Evolutionary conservation across 2,888 invertebrate species (phyloP).

Genomic region (Embidobia sp.): DNA sequence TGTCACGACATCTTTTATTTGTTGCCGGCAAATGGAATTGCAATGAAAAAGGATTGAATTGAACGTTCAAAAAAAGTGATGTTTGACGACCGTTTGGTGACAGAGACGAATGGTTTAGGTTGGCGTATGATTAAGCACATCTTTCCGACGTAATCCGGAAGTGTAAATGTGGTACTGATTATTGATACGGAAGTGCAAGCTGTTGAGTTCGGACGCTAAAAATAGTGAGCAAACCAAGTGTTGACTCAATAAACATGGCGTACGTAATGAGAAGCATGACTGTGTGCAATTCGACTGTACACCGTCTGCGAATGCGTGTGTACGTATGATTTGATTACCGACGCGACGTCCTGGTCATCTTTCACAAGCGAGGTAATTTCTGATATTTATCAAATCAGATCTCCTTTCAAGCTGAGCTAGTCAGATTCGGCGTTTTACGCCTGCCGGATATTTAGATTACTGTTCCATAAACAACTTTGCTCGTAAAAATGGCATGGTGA

Average conservation of each 20-base stretch:
- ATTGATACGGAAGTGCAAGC: slow-evolving; percentile 54
- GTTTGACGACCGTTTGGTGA: neutral
- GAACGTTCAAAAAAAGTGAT: too few relatives aligned
- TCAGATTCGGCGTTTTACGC: too few relatives aligned
- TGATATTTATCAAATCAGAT: slow-evolving; percentile 33
- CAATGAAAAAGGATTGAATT: too few relatives aligned
- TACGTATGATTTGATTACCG: slow-evolving; percentile 48
- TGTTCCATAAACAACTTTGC: too few relatives aligned
- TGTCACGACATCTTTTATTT: too few relatives aligned
- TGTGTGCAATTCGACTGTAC: slow-evolving; percentile 25
- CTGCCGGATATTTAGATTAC: too few relatives aligned
- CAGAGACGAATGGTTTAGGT: neutral
- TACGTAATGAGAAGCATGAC: slow-evolving; percentile 31
- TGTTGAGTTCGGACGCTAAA: slow-evolving; percentile 37
- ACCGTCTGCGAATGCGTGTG: slow-evolving; percentile 1
- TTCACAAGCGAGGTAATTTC: slow-evolving; percentile 50
- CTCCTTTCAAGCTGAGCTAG: too few relatives aligned
- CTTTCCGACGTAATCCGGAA: slow-evolving; percentile 39
- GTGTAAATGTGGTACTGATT: slow-evolving; percentile 32
- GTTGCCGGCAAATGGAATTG: too few relatives aligned
- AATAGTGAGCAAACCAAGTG: slow-evolving; percentile 55
- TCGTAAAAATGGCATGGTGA: too few relatives aligned
- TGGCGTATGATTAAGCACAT: slow-evolving; percentile 14
- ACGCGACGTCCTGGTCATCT: slow-evolving; percentile 35
- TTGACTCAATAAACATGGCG: slow-evolving; percentile 50